Percentiles rank a stretch among this genome's conserved stretches.
Conservation (phyloP, 2,888 invertebrate species). For the Watsonalla binaria region DNA sequence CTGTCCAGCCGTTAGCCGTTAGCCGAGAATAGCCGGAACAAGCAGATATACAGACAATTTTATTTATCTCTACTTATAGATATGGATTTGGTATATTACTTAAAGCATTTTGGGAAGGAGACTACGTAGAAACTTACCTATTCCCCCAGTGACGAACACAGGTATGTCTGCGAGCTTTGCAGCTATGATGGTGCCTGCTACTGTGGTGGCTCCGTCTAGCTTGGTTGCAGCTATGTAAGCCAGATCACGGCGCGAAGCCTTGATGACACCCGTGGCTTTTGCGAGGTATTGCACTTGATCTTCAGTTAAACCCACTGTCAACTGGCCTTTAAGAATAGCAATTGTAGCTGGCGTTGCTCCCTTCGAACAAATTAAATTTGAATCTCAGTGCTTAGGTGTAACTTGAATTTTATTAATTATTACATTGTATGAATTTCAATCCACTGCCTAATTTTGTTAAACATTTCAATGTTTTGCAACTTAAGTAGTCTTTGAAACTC, state of each 20-base stretch:
- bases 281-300: slow-evolving; percentile 84
- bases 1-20: too few relatives aligned
- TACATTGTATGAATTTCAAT: slow-evolving; percentile 5
- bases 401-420: background rate
- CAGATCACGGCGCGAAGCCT: slow-evolving; percentile 93
- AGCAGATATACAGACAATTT: too few relatives aligned
- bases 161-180: slow-evolving; percentile 90
- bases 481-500: too few relatives aligned
- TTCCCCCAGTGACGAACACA: slow-evolving; percentile 96
- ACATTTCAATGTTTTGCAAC: too few relatives aligned
- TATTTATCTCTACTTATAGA: too few relatives aligned
- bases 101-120: background rate
- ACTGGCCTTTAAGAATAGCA: slow-evolving; percentile 89
- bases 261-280: slow-evolving; percentile 78
- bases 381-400: slow-evolving; percentile 8
- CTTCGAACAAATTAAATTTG: slow-evolving; percentile 44
- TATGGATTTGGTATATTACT: too few relatives aligned
- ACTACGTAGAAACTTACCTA: slow-evolving; percentile 51
- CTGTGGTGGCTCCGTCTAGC: slow-evolving; percentile 95
- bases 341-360: slow-evolving; percentile 95
- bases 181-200: slow-evolving; percentile 94
- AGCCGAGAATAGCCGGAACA: too few relatives aligned
- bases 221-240: slow-evolving; percentile 84
- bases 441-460: slow-evolving; percentile 3
- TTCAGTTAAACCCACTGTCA: slow-evolving; percentile 86